These are phyloP conservation scores for Cephus rjabovi DNA, from an alignment of 2,888 invertebrate species.

Conservation along the genomic window DNA sequence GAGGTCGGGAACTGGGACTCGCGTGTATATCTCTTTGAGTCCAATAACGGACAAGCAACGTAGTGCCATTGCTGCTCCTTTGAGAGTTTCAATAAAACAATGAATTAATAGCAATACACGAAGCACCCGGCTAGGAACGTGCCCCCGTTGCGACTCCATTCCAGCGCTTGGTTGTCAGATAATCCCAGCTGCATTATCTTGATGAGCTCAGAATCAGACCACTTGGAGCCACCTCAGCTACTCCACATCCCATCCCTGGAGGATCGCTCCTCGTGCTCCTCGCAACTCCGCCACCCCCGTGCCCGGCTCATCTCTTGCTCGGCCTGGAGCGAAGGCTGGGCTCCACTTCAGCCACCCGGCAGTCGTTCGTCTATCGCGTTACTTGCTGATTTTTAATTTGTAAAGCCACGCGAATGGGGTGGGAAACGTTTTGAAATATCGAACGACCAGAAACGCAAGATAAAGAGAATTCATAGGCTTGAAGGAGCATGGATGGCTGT, in stretches of 20 bases:
- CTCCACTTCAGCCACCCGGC: too few relatives aligned
- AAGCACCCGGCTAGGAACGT: conserved; percentile 48
- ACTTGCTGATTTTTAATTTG: too few relatives aligned
- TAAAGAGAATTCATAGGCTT: too few relatives aligned
- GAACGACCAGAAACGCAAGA: too few relatives aligned
- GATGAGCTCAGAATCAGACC: conserved; percentile 56
- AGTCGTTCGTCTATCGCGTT: too few relatives aligned
- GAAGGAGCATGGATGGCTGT: too few relatives aligned
- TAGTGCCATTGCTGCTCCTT: conserved; percentile 30
- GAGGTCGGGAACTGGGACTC: too few relatives aligned
- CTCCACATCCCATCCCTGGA: conserved; percentile 18
- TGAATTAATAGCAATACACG: conserved; percentile 60
- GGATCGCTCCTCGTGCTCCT: conserved; percentile 1
- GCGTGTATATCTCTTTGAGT: too few relatives aligned
- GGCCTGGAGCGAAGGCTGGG: too few relatives aligned
- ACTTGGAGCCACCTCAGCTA: conserved; percentile 22
- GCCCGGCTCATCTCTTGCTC: conserved; percentile 5
- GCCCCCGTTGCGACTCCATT: conserved; percentile 18
- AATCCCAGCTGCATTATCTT: conserved; percentile 66
- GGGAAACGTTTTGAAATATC: too few relatives aligned
- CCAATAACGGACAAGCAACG: too few relatives aligned
- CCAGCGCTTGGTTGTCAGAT: conserved; percentile 52
- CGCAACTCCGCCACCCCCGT: conserved; percentile 5
- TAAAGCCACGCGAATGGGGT: too few relatives aligned
- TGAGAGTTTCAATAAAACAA: conserved; percentile 59